Conservation (phyloP, 1,140 invertebrate species). For the Drosophila trapezifrons region DNA sequence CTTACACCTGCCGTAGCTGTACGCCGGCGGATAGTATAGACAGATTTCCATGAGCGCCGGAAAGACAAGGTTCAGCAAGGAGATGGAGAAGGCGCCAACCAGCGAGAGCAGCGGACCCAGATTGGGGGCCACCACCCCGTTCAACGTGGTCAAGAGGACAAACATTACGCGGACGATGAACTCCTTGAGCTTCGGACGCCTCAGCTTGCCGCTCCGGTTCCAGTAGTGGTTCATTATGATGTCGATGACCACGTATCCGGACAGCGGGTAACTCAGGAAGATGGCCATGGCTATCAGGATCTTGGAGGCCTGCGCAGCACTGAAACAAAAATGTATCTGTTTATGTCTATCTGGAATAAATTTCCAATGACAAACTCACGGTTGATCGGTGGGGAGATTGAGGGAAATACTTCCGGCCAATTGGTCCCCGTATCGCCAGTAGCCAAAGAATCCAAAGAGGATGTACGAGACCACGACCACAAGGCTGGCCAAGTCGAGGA, state of each 20-base stretch:
- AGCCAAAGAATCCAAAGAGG: constrained; percentile 44
- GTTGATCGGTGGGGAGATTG: constrained; percentile 39
- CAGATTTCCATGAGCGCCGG: constrained; percentile 51
- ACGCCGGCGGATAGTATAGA: constrained; percentile 33
- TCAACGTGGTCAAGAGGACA: constrained; percentile 20
- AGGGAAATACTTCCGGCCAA: constrained; percentile 24
- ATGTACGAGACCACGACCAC: constrained; percentile 17
- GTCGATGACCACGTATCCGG: constrained; percentile 50
- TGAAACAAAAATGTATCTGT: neutral
- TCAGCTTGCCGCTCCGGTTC: neutral
- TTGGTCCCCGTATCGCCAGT: constrained; percentile 38
- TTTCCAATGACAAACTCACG: constrained; percentile 18
- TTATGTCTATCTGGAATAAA: too few relatives aligned
- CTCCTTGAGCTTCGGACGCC: constrained; percentile 25
- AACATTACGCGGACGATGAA: neutral
- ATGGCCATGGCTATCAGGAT: constrained; percentile 22
- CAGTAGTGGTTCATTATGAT: constrained; percentile 47
- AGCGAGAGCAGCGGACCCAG: constrained; percentile 50
- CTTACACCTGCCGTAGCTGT: constrained; percentile 29
- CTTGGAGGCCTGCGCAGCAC: constrained; percentile 35
- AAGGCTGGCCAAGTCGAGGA: constrained; percentile 2
- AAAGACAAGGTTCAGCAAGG: constrained; percentile 54
- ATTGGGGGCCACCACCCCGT: constrained; percentile 47
- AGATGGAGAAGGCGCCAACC: constrained; percentile 54
- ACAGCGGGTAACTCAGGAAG: constrained; percentile 47